phyloP scores from a whole-genome alignment of 1,140 invertebrate species.

The Lasioglossum albipes region DNA sequence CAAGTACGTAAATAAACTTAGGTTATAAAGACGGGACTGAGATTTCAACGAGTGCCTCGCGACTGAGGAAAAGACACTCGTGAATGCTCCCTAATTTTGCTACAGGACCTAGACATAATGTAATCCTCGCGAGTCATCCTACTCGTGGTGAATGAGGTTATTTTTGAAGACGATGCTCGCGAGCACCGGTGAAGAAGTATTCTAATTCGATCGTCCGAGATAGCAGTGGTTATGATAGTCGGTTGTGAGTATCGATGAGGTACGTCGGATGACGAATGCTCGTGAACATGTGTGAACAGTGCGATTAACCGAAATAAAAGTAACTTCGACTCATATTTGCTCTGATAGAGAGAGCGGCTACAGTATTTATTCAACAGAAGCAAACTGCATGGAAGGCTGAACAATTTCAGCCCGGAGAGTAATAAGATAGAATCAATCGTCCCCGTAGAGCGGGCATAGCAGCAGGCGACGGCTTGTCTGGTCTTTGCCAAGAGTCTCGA shows the following conservation, averaged over 20 bases:
- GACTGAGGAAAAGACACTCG: conserved; percentile 6
- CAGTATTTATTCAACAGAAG: conserved; percentile 23
- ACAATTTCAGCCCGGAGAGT: conserved; percentile 19
- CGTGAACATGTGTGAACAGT: neutral
- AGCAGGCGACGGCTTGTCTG: conserved; percentile 46
- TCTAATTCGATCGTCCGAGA: neutral
- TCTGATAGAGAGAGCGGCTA: neutral
- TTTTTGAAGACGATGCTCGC: neutral
- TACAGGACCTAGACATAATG: neutral
- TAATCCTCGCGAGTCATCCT: neutral
- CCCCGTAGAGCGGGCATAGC: conserved; percentile 4
- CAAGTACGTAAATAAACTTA: conserved; percentile 60
- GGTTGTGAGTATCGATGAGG: neutral
- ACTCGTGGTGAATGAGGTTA: neutral
- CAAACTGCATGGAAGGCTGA: conserved; percentile 43
- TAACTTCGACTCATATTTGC: neutral
- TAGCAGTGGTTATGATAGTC: neutral
- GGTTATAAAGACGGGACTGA: conserved; percentile 44
- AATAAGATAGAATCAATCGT: conserved; percentile 45
- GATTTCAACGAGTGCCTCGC: conserved; percentile 49
- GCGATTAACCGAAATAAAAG: neutral
- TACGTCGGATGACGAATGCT: neutral
- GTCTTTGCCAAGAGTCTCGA: conserved; percentile 37
- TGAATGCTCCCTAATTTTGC: neutral
- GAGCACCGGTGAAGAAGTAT: neutral